Evolutionary conservation across 2,797 vertebrate species (phyloP), one percentile per base, ranked within the genome.

Genomic region (Coranthus polyacanthus): DNA sequence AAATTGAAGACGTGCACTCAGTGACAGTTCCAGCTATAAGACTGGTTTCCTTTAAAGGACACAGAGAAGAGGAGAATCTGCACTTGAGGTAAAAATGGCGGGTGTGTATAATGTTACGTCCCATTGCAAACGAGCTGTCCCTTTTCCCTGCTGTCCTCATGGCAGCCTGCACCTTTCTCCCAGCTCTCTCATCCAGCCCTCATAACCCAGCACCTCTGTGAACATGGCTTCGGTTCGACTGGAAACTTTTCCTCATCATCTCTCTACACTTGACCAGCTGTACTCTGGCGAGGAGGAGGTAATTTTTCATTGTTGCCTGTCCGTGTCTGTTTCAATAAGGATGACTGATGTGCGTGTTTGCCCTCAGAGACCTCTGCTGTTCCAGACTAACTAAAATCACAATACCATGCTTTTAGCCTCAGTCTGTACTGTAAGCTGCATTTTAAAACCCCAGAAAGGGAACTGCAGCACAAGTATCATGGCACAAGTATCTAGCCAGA

Each of bases 301-400:
- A 43, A 77, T 82, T 82, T 79, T 80, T 82, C 60, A 75, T 66
- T 55, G 74, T 50, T 78, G 70, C 56, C 56, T 68, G 45, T 83
- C 67, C 55, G 52, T 1, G 62, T 78, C 79, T 55, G 68, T 53
- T 79, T 81, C 65, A 81, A 54, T 70, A 53, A 59, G 46, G 18
- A 72, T 69, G 54, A 87, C 29, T 57, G 78, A 86, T 72, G 76
- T 70, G 73, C 64, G 50, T 64, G 54, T 79, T 79, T 64, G 41
- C 49, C 68, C 71, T 70, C 45, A 15, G 66, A 74, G 63, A 70
- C 52, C 26, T 34, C 52, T 65, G 61, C 61, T 55, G 60, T 71
- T 79, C 57, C 62, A 63, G 49, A 79, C 49, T n/a, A 46, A 54
- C 62, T 59, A 56, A 50, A 75, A 79, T 80, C 59, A 68, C 53